phyloP scores from a whole-genome alignment of 2,797 vertebrate species.

The Microhierax caerulescens region DNA sequence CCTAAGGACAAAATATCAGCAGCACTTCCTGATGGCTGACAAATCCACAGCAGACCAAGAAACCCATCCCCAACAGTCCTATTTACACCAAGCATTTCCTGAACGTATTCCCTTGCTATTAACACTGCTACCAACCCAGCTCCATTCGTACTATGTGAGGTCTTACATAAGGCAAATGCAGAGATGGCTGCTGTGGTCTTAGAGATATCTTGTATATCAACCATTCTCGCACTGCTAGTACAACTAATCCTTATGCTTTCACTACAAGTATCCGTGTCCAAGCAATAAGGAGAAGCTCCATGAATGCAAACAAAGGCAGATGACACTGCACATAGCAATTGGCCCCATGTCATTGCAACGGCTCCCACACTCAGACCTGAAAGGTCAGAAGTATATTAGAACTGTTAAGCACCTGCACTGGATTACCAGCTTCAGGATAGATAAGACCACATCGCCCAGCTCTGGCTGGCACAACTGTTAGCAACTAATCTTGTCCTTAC shows the following conservation, averaged over 20 bases:
- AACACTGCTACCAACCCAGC: neutral
- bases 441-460: neutral
- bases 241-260: neutral
- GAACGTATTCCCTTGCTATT: neutral
- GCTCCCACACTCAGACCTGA: neutral
- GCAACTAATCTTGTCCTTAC: neutral
- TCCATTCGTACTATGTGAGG: neutral
- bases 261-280: neutral
- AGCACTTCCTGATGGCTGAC: neutral
- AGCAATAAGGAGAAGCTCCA: neutral
- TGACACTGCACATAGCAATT: neutral
- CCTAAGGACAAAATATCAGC: neutral
- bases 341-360: neutral
- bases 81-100: neutral
- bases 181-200: neutral
- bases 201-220: neutral
- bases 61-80: neutral
- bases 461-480: neutral
- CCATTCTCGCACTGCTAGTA: neutral
- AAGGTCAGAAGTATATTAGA: conserved; percentile 22
- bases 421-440: neutral
- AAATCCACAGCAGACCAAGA: neutral
- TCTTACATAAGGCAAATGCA: neutral
- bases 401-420: neutral
- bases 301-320: neutral